phyloP scores from a whole-genome alignment of 2,113 vertebrate genomes.

The Nothocercus julius region DNA sequence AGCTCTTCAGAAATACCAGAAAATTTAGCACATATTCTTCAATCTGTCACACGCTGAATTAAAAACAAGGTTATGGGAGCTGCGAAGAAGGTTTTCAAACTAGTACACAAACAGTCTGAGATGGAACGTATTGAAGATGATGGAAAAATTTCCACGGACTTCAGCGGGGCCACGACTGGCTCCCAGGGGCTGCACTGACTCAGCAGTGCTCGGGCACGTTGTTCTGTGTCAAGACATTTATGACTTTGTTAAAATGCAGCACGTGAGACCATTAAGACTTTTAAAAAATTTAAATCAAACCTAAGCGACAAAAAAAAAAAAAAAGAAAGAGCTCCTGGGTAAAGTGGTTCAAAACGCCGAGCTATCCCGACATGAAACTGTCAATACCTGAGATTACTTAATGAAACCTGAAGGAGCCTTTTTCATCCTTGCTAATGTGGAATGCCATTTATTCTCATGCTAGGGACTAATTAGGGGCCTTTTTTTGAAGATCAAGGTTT shows the following conservation, averaged over 20 bases:
- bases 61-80: background rate
- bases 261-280: background rate
- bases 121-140: background rate
- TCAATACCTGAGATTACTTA: conserved; percentile 69
- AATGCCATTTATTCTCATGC: conserved; percentile 82
- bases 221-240: conserved; percentile 11
- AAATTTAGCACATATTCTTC: background rate
- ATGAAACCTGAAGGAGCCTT: conserved; percentile 70
- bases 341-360: conserved; percentile 59
- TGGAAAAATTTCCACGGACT: background rate
- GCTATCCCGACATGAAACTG: conserved; percentile 49
- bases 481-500: conserved; percentile 86
- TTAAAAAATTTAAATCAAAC: conserved; percentile 14
- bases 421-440: conserved; percentile 71
- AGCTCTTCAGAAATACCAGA: conserved; percentile 30
- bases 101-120: background rate
- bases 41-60: background rate
- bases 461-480: conserved; percentile 84
- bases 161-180: background rate
- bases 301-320: conserved; percentile 19
- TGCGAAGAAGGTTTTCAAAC: background rate
- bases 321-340: conserved; percentile 5
- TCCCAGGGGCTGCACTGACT: background rate
- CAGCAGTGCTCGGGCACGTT: background rate
- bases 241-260: background rate